Conservation (phyloP, 2,113 vertebrate genomes). For the Actenoides hombroni region DNA sequence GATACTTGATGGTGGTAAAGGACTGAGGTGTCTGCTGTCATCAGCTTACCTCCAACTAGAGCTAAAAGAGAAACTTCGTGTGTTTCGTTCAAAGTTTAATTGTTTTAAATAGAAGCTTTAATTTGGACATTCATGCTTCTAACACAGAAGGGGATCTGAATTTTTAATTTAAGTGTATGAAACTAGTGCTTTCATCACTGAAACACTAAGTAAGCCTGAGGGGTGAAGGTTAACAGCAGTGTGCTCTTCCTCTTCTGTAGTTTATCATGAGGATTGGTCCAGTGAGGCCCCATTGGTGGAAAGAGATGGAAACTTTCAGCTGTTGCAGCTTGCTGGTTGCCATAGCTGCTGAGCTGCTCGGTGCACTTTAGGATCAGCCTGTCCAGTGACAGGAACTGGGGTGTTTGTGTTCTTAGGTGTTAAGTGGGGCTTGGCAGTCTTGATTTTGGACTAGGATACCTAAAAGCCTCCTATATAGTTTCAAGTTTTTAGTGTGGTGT, state of each 20-base stretch:
- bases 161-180: not conserved
- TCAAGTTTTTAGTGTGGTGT: not conserved
- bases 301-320: not conserved
- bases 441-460: not conserved
- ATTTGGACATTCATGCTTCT: not conserved
- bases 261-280: not conserved
- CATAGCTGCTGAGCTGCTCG: not conserved
- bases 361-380: not conserved
- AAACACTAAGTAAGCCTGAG: not conserved
- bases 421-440: not conserved
- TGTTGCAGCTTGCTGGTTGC: not conserved
- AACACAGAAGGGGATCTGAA: not conserved
- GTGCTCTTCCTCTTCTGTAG: not conserved
- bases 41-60: not conserved
- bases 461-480: not conserved
- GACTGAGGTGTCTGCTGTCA: not conserved
- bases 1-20: not conserved
- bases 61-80: not conserved
- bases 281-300: not conserved
- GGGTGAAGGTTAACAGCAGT: not conserved
- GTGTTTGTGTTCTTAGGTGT: not conserved
- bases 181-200: not conserved
- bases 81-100: not conserved
- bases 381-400: not conserved
- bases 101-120: not conserved